Evolutionary conservation across 2,888 invertebrate genomes (phyloP).

Genomic region (Eumerus sabulonum): DNA sequence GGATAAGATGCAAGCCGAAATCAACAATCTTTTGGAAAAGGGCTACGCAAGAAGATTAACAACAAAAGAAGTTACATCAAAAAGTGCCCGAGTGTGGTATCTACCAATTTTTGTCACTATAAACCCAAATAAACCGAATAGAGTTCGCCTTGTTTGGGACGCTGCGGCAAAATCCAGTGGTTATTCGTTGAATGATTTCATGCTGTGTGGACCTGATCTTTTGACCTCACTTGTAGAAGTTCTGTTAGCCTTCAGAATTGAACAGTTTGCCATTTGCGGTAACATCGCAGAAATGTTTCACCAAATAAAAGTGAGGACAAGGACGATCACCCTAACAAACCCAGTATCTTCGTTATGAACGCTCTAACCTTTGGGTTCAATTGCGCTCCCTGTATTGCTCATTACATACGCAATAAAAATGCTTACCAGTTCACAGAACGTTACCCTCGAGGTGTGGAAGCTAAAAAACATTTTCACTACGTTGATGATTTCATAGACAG

Average conservation of each 20-base stretch:
- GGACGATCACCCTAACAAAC: not conserved
- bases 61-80: not conserved
- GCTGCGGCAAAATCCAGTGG: constrained; percentile 25
- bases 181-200: constrained; percentile 17
- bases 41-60: constrained; percentile 29
- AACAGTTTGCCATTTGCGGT: constrained; percentile 20
- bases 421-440: constrained; percentile 26
- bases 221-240: constrained; percentile 14
- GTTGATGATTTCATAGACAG: constrained; percentile 71
- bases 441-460: constrained; percentile 68
- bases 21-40: constrained; percentile 51
- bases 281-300: constrained; percentile 9
- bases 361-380: constrained; percentile 51
- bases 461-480: constrained; percentile 71
- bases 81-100: not conserved
- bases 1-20: constrained; percentile 49
- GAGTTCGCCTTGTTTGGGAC: constrained; percentile 22
- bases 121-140: constrained; percentile 33
- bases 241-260: constrained; percentile 25
- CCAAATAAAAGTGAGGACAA: constrained; percentile 9
- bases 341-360: constrained; percentile 46
- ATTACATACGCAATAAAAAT: too few relatives aligned
- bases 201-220: constrained; percentile 1
- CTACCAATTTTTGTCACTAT: constrained; percentile 27
- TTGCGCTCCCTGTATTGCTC: constrained; percentile 57